Percentiles rank a stretch among this genome's conserved stretches.
phyloP scores from a whole-genome alignment of 2,113 vertebrate species.

The Desmodus rotundus region DNA sequence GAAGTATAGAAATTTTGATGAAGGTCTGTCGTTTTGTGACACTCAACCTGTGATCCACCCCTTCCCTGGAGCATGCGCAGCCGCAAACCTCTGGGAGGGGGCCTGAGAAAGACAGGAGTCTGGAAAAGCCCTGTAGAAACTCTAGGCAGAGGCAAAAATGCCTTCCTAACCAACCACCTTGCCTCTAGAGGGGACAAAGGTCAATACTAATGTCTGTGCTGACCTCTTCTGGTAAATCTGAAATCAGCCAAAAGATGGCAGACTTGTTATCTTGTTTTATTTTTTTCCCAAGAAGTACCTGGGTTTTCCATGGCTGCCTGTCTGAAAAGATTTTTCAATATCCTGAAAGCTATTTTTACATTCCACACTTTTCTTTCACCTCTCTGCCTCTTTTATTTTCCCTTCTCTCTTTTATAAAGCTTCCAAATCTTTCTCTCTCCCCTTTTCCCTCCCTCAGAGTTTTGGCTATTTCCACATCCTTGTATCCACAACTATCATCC shows the following conservation, averaged over 20 bases:
- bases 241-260: background rate
- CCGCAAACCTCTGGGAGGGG: background rate
- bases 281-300: background rate
- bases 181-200: background rate
- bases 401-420: background rate
- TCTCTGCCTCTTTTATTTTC: background rate
- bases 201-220: background rate
- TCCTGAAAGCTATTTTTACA: background rate
- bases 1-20: background rate
- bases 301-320: background rate
- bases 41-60: background rate
- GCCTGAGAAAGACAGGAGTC: background rate
- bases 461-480: background rate
- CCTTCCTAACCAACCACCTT: background rate
- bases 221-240: constrained; percentile 3
- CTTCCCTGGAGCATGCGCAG: background rate
- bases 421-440: background rate
- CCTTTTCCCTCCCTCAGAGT: background rate
- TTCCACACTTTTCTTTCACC: background rate
- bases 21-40: background rate
- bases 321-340: background rate
- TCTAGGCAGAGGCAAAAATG: background rate
- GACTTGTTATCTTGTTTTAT: background rate
- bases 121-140: background rate
- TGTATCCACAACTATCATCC: background rate